Evolutionary conservation across 2,797 vertebrate species (phyloP), one percentile per base, ranked within the genome.

Genomic region (Alcedo quadribrachys): DNA sequence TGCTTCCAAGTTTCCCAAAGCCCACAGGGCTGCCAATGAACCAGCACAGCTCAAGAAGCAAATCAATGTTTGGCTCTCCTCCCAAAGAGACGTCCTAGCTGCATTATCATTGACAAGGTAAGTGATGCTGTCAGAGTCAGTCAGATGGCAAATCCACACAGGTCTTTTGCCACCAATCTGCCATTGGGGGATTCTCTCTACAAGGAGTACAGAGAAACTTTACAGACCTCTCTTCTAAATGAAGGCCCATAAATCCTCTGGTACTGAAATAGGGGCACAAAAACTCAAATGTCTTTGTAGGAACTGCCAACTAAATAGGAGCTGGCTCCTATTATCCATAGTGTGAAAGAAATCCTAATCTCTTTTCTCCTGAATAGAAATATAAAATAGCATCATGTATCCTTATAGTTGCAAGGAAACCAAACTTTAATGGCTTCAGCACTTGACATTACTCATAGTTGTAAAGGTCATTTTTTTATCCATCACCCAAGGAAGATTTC

Each of bases 21-120:
- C 87, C 92, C 94, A 84, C 45, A 92, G 55, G 94, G 71, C 90
- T 94, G 89, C 87, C 88, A 90, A 9, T 45, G 92, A 91, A 61
- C 50, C 46, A 51, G 71, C 79, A 81, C 43, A 74, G 33, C 93
- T 95, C 93, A 92, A 92, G 89, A 70, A 93, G 94, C 84, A 91
- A 93, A 94, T 95, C 95, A 85, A 76, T 94, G 90, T 42, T 79
- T 54, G 76, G 80, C 89, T 92, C 25, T 73, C 8, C 28, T 87
- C 90, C 75, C 53, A 58, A 53, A 85, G 70, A 46, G 0, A 0
- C 11, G 27, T 76, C 46, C 25, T 4, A 4, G 54, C 71, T 9
- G 54, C 9, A 25, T 6, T 57, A 15, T 25, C 57, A 60, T 12
- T 19, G 54, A 85, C 78, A 33, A 45, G 71, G 81, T 57, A 30